Conservation (phyloP, 2,888 invertebrate genomes). For the Drosophila crucigera region DNA sequence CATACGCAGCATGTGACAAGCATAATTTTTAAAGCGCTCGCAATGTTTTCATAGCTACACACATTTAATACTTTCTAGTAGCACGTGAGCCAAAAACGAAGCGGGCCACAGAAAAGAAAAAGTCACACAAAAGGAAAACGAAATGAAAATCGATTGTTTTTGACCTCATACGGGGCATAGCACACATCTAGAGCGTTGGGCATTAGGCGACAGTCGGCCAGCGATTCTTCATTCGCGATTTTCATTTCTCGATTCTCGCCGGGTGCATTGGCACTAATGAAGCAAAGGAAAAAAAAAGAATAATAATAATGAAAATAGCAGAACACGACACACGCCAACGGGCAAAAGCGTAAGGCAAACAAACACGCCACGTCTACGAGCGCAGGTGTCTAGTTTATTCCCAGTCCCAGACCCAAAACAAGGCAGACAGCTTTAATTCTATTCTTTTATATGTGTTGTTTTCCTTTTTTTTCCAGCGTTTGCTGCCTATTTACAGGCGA, state of each 20-base stretch:
- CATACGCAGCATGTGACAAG: constrained; percentile 44
- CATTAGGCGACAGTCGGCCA: constrained; percentile 59
- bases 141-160: constrained; percentile 82
- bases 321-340: constrained; percentile 38
- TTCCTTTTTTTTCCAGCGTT: constrained; percentile 23
- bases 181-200: constrained; percentile 64
- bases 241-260: constrained; percentile 30
- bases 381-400: constrained; percentile 53
- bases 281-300: constrained; percentile 36
- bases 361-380: constrained; percentile 67
- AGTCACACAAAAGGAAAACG: constrained; percentile 47
- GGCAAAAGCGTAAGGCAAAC: constrained; percentile 72
- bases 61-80: constrained; percentile 27
- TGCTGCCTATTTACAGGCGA: constrained; percentile 70
- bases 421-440: constrained; percentile 66
- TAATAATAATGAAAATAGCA: constrained; percentile 27
- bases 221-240: constrained; percentile 38
- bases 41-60: constrained; percentile 30
- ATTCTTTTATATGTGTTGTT: constrained; percentile 34
- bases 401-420: constrained; percentile 34
- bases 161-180: constrained; percentile 78
- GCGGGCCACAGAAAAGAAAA: constrained; percentile 48
- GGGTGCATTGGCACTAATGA: constrained; percentile 78
- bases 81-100: constrained; percentile 67
- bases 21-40: constrained; percentile 30